Evolutionary conservation across 1,140 invertebrate genomes (phyloP), one percentile per base, ranked within the genome.

Genomic region (Papilio xuthus): DNA sequence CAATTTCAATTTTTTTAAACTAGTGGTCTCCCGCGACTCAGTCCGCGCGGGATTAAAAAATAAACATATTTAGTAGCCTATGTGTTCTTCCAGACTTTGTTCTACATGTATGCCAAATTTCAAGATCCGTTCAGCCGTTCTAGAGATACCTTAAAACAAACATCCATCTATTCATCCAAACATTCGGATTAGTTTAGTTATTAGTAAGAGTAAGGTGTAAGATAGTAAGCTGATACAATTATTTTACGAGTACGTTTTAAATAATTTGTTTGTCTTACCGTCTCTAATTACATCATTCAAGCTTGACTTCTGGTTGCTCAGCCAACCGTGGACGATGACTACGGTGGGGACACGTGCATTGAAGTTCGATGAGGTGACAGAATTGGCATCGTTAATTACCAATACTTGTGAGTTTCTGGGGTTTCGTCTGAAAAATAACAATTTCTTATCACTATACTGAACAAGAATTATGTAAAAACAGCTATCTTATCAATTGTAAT

Each of bases 281-380:
- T 74, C 47, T 53, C 72, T 20, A 63, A 88, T 84, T 18, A 76
- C 67, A 41, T 85, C 82, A 76, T 89, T 89, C 10, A 84, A 37
- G 13, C 81, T 80, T 37, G 82, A 81, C 10, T 85, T 78, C 42
- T 81, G 79, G 70, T 83, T 88, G 80, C 84, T 85, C 15, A 86
- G 78, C 87, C 87, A 89, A 20, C 87, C 87, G 77, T 89, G 87
- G 53, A 76, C 83, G 18, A 89, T 78, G 0, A 89, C 82, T 4
- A 88, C 73, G 1, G 84, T 88, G 15, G 84, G 84, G 9, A 81
- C 67, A 12, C 70, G 73, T 1, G 84, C 75, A 72, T 89, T 84
- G 78, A 86, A 89, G 69, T 88, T 83, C 6, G 88, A 89, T 28
- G 69, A 78, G 8, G 67, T 80, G 41, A 89, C 78, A 13, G 85